A percentile compares a stretch with the other conserved stretches of the same genome.
Evolutionary conservation across 1,140 invertebrate genomes (phyloP).

Genomic region (Neodiprion pinetum): DNA sequence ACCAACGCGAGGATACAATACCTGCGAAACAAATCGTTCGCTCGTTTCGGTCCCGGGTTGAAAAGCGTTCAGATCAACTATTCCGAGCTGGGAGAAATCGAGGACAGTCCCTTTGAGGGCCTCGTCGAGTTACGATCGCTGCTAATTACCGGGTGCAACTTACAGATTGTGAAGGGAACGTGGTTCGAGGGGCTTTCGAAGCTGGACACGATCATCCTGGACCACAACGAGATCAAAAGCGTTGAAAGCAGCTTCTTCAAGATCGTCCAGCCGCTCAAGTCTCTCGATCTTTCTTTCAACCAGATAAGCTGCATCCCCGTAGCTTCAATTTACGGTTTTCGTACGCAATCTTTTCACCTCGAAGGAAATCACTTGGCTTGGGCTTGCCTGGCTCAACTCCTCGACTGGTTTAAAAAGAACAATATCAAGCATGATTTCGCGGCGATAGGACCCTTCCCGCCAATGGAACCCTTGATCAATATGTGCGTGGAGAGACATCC

Average conservation of each 20-base stretch:
- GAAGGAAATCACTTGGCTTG: neutral
- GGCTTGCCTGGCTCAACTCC: slow-evolving; percentile 15
- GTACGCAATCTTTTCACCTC: neutral
- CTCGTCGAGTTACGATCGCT: slow-evolving; percentile 23
- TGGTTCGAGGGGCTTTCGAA: slow-evolving; percentile 26
- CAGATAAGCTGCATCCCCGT: slow-evolving; percentile 18
- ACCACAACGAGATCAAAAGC: slow-evolving; percentile 15
- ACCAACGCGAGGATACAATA: slow-evolving; percentile 18
- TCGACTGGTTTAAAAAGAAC: neutral
- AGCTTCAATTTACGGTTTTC: neutral
- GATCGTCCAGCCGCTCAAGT: slow-evolving; percentile 16
- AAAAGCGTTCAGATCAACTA: slow-evolving; percentile 20
- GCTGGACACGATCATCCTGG: slow-evolving; percentile 17
- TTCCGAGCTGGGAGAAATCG: slow-evolving; percentile 24
- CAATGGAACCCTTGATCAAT: too few relatives aligned
- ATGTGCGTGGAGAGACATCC: too few relatives aligned
- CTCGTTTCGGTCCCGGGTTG: slow-evolving; percentile 9
- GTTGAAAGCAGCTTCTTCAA: slow-evolving; percentile 23
- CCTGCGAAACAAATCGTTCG: slow-evolving; percentile 14
- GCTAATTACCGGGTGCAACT: slow-evolving; percentile 17
- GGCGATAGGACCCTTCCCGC: neutral
- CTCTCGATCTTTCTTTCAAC: slow-evolving; percentile 24
- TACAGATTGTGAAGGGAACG: slow-evolving; percentile 19
- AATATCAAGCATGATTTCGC: neutral
- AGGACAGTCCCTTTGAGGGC: slow-evolving; percentile 25